These are phyloP conservation scores for Drosophila pseudoobscura DNA, from an alignment of 1,140 invertebrate species.

Conservation along the genomic window DNA sequence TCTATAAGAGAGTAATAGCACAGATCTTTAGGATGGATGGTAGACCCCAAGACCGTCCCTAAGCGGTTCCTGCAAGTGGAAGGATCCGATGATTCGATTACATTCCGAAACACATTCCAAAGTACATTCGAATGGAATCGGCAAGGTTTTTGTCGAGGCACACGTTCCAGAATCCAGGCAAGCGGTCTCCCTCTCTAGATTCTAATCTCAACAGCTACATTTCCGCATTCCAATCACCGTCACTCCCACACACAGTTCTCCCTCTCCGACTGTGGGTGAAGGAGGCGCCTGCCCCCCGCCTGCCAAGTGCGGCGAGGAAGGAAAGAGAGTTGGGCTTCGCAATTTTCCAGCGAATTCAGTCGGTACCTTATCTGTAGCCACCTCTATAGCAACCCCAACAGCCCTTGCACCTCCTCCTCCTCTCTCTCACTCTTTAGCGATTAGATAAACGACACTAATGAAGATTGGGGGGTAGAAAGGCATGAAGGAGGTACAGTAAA, in stretches of 20 bases:
- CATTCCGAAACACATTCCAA: too few relatives aligned
- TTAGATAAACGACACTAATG: conserved; percentile 78
- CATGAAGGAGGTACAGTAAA: conserved; percentile 11
- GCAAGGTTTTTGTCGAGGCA: too few relatives aligned
- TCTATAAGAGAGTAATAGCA: too few relatives aligned
- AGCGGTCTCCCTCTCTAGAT: too few relatives aligned
- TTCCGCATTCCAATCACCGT: conserved; percentile 30
- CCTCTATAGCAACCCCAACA: neutral
- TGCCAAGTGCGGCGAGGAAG: too few relatives aligned
- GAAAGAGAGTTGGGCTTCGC: neutral
- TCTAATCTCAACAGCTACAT: conserved; percentile 30
- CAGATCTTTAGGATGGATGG: too few relatives aligned
- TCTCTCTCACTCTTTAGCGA: conserved; percentile 28
- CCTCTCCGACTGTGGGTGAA: neutral
- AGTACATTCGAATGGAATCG: too few relatives aligned
- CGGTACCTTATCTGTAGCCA: conserved; percentile 14
- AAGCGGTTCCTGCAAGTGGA: too few relatives aligned
- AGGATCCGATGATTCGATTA: too few relatives aligned
- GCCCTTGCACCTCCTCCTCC: neutral
- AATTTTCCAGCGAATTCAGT: conserved; percentile 32
- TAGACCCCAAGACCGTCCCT: too few relatives aligned
- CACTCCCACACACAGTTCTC: conserved; percentile 1
- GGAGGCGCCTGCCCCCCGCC: too few relatives aligned
- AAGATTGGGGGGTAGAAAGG: conserved; percentile 32
- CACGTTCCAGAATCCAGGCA: too few relatives aligned